phyloP scores from a whole-genome alignment of 1,140 invertebrate genomes.

The Zelostemma sp. region DNA sequence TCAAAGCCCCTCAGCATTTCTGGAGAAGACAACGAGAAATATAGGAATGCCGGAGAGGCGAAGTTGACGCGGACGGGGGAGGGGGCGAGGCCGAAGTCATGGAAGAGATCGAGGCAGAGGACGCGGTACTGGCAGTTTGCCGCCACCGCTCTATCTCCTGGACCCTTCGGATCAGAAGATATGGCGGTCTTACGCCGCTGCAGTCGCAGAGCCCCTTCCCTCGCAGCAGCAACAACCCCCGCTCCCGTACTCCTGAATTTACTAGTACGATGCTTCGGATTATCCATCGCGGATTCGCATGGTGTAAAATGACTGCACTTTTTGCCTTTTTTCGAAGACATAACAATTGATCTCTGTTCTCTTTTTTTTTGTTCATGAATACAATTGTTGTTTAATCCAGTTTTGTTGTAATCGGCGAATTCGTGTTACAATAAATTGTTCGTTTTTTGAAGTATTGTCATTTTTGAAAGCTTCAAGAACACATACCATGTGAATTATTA shows the following conservation, averaged over 20 bases:
- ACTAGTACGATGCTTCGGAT: conserved; percentile 39
- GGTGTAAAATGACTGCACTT: too few species aligned
- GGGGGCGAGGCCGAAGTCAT: conserved; percentile 73
- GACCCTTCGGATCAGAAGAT: conserved; percentile 66
- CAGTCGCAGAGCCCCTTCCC: conserved; percentile 64
- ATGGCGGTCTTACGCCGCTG: conserved; percentile 63
- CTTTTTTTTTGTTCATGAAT: too few species aligned
- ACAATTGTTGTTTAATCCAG: too few species aligned
- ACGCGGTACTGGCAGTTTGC: conserved; percentile 58
- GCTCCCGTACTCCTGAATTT: conserved; percentile 54
- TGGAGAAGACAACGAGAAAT: conserved; percentile 81
- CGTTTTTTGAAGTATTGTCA: too few species aligned
- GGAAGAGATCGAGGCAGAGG: conserved; percentile 71
- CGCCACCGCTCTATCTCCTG: conserved; percentile 58
- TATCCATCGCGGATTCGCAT: conserved; percentile 28
- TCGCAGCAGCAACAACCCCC: conserved; percentile 66
- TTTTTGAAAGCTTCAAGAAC: too few species aligned
- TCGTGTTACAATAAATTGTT: too few species aligned
- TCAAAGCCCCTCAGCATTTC: conserved; percentile 77
- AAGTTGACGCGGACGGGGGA: conserved; percentile 75
- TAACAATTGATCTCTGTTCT: too few species aligned
- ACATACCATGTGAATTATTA: too few species aligned
- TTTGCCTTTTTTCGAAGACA: too few species aligned
- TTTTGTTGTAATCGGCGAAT: too few species aligned
- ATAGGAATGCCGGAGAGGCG: conserved; percentile 77